Percentiles rank a stretch among this genome's conserved stretches.
Evolutionary conservation across 64 coral and sea anemone genomes (phyloP).

Genomic region (Montipora capricornis): DNA sequence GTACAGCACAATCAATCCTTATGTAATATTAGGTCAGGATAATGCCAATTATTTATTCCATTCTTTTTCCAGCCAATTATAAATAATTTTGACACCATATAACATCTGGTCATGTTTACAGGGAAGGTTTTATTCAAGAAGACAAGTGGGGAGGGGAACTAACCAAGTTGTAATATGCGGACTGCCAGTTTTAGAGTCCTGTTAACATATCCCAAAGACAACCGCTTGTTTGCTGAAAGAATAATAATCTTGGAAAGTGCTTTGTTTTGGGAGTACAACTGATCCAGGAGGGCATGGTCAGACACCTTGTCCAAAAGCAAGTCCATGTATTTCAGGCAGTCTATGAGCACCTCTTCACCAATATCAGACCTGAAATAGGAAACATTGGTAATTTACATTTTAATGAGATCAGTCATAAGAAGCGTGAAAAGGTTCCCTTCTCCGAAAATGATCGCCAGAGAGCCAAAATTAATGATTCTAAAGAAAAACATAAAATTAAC

Average conservation of each 20-base stretch:
- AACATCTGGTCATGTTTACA: too few relatives aligned
- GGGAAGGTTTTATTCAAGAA: not conserved
- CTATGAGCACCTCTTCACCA: slow-evolving; percentile 89
- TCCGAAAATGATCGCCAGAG: too few relatives aligned
- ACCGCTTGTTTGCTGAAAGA: slow-evolving; percentile 84
- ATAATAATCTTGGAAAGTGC: slow-evolving; percentile 80
- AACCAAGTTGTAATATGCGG: slow-evolving; percentile 82
- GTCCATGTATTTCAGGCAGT: slow-evolving; percentile 95
- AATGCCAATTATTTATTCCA: too few relatives aligned
- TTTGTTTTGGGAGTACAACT: slow-evolving; percentile 82
- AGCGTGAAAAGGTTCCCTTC: too few relatives aligned
- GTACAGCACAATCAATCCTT: too few relatives aligned
- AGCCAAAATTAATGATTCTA: too few relatives aligned
- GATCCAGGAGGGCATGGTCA: slow-evolving; percentile 80
- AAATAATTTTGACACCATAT: too few relatives aligned
- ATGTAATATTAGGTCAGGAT: too few relatives aligned
- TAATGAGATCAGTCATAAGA: too few relatives aligned
- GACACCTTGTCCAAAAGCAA: slow-evolving; percentile 82
- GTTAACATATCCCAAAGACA: slow-evolving; percentile 94
- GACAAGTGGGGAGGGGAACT: not conserved
- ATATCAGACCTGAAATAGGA: slow-evolving; percentile 69
- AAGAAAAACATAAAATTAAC: not conserved
- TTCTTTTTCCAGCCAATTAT: too few relatives aligned
- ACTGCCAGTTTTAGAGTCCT: slow-evolving; percentile 91
- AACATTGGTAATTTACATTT: not conserved